A percentile compares a stretch with the other conserved stretches of the same genome.
phyloP scores from a whole-genome alignment of 2,113 vertebrate species.

The Phrynocephalus versicolor region DNA sequence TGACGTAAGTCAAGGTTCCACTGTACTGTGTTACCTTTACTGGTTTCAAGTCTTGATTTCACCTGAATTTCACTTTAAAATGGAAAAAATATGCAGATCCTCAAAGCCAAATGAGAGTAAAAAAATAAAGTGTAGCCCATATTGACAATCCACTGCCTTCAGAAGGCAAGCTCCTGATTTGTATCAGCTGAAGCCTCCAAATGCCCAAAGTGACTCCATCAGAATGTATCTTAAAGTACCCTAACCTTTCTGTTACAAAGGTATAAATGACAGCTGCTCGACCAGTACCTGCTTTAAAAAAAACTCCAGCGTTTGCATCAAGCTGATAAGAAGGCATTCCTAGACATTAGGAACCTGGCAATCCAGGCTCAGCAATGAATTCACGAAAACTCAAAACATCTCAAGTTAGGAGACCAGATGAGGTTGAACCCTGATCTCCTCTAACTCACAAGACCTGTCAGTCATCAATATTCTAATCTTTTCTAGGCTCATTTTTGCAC shows the following conservation, averaged over 20 bases:
- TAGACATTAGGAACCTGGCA: background rate
- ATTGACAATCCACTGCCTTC: background rate
- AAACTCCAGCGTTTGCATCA: background rate
- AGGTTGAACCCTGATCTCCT: background rate
- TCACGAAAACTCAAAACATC: background rate
- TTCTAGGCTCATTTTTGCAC: background rate
- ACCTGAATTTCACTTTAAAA: background rate
- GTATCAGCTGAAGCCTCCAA: background rate
- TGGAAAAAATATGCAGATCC: background rate
- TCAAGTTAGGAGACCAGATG: too few relatives aligned
- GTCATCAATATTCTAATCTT: background rate
- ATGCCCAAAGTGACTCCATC: background rate
- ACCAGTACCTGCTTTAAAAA: background rate
- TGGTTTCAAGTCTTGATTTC: background rate
- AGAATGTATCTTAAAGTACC: background rate
- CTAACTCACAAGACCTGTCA: background rate
- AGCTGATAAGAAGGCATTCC: background rate
- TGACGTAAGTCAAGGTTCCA: too few relatives aligned
- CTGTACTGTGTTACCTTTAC: too few relatives aligned
- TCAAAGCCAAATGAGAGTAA: background rate
- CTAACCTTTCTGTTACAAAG: background rate
- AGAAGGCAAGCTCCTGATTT: background rate
- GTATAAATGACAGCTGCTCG: background rate
- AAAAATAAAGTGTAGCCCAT: background rate
- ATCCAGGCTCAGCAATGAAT: background rate